A percentile compares a stretch with the other conserved stretches of the same genome.
These are phyloP conservation scores for Lepidotrigona ventralis DNA, from an alignment of 1,140 invertebrate species.

Conservation along the genomic window DNA sequence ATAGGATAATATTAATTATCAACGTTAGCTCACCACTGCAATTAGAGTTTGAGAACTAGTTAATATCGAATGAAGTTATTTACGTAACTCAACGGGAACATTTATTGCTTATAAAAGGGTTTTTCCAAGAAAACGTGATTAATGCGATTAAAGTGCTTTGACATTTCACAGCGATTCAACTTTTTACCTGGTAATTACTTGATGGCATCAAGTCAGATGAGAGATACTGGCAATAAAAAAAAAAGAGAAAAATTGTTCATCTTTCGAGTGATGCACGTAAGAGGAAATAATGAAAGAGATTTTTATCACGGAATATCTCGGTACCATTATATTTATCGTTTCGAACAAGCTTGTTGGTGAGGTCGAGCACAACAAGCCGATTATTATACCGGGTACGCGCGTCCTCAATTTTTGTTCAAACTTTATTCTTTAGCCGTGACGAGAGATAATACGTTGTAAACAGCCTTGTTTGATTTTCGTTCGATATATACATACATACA, in stretches of 20 bases:
- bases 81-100: background rate
- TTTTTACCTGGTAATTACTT: background rate
- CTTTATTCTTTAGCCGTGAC: background rate
- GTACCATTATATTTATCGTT: background rate
- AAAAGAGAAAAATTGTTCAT: too few species aligned
- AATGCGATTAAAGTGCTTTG: background rate
- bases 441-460: background rate
- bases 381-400: background rate
- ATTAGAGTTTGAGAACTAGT: background rate
- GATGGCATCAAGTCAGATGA: background rate
- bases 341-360: background rate
- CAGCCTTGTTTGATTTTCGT: background rate
- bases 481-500: background rate
- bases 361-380: background rate
- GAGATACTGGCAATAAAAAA: background rate
- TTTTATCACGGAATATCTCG: background rate
- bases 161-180: background rate
- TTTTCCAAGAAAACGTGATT: too few species aligned
- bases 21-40: background rate
- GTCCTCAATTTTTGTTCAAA: conserved; percentile 1
- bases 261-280: too few species aligned
- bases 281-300: background rate
- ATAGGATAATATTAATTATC: background rate
- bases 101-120: background rate
- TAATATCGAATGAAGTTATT: background rate